Evolutionary conservation across 2,113 vertebrate genomes (phyloP).

Genomic region (Nipponia nippon): DNA sequence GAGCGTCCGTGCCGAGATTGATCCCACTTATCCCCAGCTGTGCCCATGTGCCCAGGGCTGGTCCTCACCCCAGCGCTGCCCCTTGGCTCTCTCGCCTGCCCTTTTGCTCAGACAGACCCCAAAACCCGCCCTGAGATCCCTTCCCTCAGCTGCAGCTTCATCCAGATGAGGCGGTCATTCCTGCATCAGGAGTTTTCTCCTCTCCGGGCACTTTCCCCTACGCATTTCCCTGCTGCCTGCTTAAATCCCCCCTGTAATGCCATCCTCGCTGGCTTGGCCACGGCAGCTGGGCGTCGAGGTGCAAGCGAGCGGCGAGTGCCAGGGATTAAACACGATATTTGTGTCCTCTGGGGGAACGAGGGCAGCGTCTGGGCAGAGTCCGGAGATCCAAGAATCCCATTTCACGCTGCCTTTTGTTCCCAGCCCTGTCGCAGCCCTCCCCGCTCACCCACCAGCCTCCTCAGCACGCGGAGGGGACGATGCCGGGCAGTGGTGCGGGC

Average conservation of each 20-base stretch:
- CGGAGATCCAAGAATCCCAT: background rate
- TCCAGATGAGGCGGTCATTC: background rate
- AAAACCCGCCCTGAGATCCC: background rate
- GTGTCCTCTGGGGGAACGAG: background rate
- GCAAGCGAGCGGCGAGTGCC: background rate
- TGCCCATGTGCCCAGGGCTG: background rate
- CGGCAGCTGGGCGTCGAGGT: background rate
- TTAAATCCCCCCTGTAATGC: background rate
- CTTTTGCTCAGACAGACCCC: background rate
- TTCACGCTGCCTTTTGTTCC: slow-evolving; percentile 5
- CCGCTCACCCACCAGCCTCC: background rate
- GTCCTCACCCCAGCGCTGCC: background rate
- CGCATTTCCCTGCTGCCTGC: background rate
- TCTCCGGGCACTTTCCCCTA: background rate
- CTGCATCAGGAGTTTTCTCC: background rate
- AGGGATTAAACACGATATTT: background rate
- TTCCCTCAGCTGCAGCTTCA: background rate
- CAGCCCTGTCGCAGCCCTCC: background rate
- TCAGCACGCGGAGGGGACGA: background rate
- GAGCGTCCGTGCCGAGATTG: fast-evolving
- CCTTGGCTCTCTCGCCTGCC: background rate
- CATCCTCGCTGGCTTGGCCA: background rate
- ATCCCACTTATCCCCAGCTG: background rate
- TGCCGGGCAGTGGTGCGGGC: fast-evolving
- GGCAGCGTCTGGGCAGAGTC: background rate